A percentile compares a stretch with the other conserved stretches of the same genome.
Evolutionary conservation across 2,797 vertebrate genomes (phyloP).

Genomic region (Periparus ater): DNA sequence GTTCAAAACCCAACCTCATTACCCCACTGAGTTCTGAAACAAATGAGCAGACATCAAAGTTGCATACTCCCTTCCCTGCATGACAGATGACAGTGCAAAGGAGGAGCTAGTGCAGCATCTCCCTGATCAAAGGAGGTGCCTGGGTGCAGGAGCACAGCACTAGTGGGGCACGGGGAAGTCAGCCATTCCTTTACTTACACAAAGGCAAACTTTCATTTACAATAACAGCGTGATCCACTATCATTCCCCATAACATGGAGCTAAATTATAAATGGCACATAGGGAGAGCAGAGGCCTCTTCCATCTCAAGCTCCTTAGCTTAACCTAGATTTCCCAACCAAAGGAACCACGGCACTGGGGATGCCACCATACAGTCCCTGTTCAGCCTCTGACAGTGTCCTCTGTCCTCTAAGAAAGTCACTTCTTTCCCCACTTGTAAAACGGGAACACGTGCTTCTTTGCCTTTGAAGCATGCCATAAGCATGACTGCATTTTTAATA

Average conservation of each 20-base stretch:
- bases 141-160: not conserved
- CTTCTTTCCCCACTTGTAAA: not conserved
- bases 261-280: not conserved
- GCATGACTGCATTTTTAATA: not conserved
- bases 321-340: not conserved
- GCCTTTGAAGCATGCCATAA: not conserved
- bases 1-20: not conserved
- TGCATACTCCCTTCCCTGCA: not conserved
- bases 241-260: not conserved
- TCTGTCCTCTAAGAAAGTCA: not conserved
- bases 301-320: not conserved
- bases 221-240: not conserved
- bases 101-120: not conserved
- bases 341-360: not conserved
- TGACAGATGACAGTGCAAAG: not conserved
- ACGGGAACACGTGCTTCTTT: not conserved
- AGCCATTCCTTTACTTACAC: not conserved
- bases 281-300: not conserved
- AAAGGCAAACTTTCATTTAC: not conserved
- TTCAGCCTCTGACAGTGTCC: not conserved
- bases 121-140: not conserved
- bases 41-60: not conserved
- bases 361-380: not conserved
- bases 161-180: not conserved
- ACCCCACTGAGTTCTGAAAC: not conserved